Conservation (phyloP, 2,113 vertebrate species). For the Edolisoma coerulescens region DNA sequence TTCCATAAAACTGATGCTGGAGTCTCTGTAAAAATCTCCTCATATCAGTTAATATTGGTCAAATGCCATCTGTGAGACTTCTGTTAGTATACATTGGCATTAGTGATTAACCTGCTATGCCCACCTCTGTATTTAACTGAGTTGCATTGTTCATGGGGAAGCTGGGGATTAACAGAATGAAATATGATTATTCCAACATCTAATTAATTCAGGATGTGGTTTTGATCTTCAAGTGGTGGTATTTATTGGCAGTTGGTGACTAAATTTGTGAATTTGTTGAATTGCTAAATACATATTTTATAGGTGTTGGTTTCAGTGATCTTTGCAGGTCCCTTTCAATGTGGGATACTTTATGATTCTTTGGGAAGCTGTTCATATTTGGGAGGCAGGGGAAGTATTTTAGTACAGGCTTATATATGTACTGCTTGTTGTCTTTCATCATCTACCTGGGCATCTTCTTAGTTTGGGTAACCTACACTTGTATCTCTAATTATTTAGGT, state of each 20-base stretch:
- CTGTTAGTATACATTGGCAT: neutral
- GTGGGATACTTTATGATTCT: fast-evolving
- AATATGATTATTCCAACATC: neutral
- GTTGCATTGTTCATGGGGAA: neutral
- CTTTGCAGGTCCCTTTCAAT: neutral
- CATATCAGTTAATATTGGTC: neutral
- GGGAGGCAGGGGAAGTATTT: neutral
- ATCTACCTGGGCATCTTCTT: neutral
- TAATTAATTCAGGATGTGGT: neutral
- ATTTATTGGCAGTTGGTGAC: neutral
- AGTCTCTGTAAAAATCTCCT: neutral
- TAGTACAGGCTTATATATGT: neutral
- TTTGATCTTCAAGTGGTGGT: neutral
- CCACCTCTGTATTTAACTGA: neutral
- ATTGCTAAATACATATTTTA: neutral
- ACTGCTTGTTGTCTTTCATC: neutral
- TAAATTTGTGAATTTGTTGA: neutral
- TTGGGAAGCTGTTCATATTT: neutral
- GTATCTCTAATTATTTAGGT: neutral
- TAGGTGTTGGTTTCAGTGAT: neutral
- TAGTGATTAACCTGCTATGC: neutral
- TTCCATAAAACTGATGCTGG: no score
- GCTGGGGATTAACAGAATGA: neutral
- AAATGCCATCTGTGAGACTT: neutral
- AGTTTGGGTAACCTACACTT: neutral